phyloP scores from a whole-genome alignment of 2,888 invertebrate genomes.

The Polyommatus iphigenia region DNA sequence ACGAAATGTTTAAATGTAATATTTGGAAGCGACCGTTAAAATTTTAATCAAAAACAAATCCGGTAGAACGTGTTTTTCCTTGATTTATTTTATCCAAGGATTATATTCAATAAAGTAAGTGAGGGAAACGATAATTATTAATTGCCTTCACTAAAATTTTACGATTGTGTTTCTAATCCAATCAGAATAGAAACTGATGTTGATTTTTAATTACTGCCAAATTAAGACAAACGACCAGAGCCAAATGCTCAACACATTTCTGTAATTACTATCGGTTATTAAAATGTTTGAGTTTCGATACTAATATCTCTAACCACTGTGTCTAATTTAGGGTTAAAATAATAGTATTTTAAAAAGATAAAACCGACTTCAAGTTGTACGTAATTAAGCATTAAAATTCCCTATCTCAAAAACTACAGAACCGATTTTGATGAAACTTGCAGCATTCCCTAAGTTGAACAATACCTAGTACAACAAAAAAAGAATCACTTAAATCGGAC shows the following conservation, averaged over 20 bases:
- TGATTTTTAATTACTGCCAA: not conserved
- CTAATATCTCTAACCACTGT: not conserved
- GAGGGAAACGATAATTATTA: slow-evolving; percentile 19
- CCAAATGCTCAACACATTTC: not conserved
- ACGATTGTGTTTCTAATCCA: not conserved
- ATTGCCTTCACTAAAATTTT: slow-evolving; percentile 11
- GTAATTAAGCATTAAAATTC: too few relatives aligned
- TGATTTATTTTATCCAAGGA: not conserved
- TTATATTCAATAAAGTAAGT: slow-evolving; percentile 2
- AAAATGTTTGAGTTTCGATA: not conserved
- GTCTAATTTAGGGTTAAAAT: not conserved
- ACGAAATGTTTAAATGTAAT: slow-evolving; percentile 18
- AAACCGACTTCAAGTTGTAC: too few relatives aligned
- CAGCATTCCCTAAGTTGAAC: too few relatives aligned
- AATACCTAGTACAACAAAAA: too few relatives aligned
- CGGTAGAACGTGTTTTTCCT: slow-evolving; percentile 25
- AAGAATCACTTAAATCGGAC: too few relatives aligned
- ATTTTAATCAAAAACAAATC: slow-evolving; percentile 5
- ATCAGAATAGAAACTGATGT: not conserved
- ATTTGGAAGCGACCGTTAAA: not conserved
- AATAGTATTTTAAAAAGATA: too few relatives aligned
- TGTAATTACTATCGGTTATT: not conserved
- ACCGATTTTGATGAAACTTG: too few relatives aligned
- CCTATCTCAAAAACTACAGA: too few relatives aligned
- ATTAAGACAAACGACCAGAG: not conserved